Evolutionary conservation across 1,140 invertebrate genomes (phyloP).

Genomic region (Probaryconus sp.): DNA sequence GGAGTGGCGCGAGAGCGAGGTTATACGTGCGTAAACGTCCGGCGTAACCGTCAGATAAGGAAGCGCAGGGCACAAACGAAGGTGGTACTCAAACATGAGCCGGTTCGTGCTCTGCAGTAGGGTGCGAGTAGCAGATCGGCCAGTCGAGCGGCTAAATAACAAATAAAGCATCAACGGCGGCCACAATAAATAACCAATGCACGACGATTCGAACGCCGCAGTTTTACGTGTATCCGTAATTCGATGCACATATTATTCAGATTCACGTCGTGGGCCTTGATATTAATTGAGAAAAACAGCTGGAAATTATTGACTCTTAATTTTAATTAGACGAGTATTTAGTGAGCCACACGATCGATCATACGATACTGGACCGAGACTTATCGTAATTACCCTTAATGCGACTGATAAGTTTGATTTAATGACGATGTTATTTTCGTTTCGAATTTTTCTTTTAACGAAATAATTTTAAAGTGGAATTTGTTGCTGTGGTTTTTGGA

Average conservation of each 20-base stretch:
- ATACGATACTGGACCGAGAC: conserved; percentile 16
- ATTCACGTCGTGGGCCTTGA: conserved; percentile 16
- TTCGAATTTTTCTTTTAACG: no score
- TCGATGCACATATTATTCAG: conserved; percentile 51
- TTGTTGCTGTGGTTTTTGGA: no score
- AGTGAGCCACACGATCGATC: conserved; percentile 42
- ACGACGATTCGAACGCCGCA: conserved; percentile 35
- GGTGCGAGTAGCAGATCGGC: conserved; percentile 38
- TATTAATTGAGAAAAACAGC: conserved; percentile 49
- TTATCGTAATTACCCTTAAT: conserved; percentile 41
- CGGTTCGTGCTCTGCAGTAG: conserved; percentile 32
- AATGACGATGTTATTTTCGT: no score
- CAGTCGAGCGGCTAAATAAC: conserved; percentile 68
- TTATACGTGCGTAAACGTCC: conserved; percentile 26
- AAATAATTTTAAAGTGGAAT: no score
- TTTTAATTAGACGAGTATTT: conserved; percentile 54
- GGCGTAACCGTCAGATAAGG: conserved; percentile 50
- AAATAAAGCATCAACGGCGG: conserved; percentile 74
- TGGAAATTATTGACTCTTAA: conserved; percentile 55
- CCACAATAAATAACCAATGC: conserved; percentile 72
- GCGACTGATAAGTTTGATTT: no score
- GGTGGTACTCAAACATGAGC: conserved; percentile 43
- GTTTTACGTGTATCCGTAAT: conserved; percentile 42
- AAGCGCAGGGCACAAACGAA: conserved; percentile 46
- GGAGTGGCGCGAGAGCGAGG: not conserved